Percentiles rank a stretch among this genome's conserved stretches.
Conservation (phyloP, 2,888 invertebrate genomes). For the Ctenicera cuprea region DNA sequence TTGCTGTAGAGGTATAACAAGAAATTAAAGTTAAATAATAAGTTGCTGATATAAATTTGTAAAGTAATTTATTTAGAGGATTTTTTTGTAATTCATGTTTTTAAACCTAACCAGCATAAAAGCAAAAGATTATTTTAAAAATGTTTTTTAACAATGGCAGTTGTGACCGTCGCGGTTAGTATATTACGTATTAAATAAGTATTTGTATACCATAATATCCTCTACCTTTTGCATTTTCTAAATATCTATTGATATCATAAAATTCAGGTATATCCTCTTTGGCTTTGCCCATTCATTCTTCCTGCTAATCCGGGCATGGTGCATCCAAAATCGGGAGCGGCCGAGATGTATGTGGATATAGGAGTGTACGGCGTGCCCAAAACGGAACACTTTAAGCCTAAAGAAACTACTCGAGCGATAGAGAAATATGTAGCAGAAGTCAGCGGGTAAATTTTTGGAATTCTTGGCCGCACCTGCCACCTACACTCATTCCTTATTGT, state of each 20-base stretch:
- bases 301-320: constrained; percentile 83
- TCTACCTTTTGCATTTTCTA: no score
- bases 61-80: no score
- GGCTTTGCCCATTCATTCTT: constrained; percentile 84
- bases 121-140: no score
- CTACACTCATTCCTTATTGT: constrained; percentile 48
- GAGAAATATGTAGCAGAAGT: constrained; percentile 80
- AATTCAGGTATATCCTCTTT: constrained; percentile 84
- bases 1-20: no score
- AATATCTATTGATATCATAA: background rate
- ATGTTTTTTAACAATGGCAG: no score
- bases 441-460: constrained; percentile 74
- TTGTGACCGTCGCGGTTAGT: no score
- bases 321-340: constrained; percentile 72
- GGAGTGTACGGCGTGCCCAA: constrained; percentile 81
- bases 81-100: no score
- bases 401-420: constrained; percentile 81
- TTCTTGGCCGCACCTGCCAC: constrained; percentile 48
- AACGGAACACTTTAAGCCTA: constrained; percentile 77
- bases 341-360: constrained; percentile 84
- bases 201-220: no score
- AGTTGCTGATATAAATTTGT: no score
- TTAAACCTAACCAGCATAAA: no score
- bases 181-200: no score
- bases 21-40: no score